These are phyloP conservation scores for Otus scops DNA, from an alignment of 2,797 vertebrate genomes.

Conservation along the genomic window DNA sequence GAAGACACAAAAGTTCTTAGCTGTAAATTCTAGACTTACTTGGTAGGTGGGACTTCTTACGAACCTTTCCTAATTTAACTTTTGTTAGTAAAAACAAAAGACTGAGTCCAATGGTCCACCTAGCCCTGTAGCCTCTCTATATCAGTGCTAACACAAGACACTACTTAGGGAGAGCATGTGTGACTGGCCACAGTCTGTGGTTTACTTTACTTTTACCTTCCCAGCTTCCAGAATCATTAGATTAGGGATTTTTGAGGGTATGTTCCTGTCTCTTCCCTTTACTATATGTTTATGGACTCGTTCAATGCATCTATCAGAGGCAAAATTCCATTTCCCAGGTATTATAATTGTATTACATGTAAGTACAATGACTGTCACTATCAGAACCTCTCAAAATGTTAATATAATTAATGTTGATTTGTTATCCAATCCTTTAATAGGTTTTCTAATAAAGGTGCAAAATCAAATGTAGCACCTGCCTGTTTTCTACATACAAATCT, in stretches of 20 bases:
- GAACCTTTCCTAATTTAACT: background rate
- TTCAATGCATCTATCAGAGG: background rate
- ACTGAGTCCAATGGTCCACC: background rate
- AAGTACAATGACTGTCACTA: background rate
- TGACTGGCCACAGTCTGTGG: background rate
- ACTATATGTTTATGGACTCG: background rate
- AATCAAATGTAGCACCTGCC: background rate
- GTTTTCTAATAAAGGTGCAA: background rate
- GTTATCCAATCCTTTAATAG: background rate
- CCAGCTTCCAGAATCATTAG: background rate
- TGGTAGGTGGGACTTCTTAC: background rate
- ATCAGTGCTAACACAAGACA: background rate
- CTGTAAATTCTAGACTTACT: background rate
- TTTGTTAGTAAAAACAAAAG: background rate
- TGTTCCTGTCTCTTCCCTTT: background rate
- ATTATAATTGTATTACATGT: background rate
- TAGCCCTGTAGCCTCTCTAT: background rate
- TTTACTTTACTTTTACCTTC: background rate
- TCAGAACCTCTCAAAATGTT: background rate
- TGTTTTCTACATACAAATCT: background rate
- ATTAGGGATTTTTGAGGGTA: background rate
- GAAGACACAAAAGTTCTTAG: background rate
- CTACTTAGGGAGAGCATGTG: accelerated
- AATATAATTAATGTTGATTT: background rate
- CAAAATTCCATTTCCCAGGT: background rate